These are phyloP conservation scores for Galleria mellonella DNA, from an alignment of 1,140 invertebrate genomes.

Conservation along the genomic window DNA sequence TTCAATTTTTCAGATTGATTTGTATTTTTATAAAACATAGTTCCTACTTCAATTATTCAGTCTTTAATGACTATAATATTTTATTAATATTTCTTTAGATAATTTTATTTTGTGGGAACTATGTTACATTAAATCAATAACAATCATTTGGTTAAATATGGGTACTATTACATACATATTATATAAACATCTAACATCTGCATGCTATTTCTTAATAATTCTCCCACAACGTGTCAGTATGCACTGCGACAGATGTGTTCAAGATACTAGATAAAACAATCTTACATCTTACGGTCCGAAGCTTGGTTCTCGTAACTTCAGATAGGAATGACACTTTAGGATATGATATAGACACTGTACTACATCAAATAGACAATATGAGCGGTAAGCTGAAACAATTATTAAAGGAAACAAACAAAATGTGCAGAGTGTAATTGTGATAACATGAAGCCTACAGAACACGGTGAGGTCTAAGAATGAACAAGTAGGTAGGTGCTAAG, in stretches of 20 bases:
- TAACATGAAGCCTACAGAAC: conserved; percentile 39
- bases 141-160: neutral
- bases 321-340: conserved; percentile 15
- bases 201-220: conserved; percentile 34
- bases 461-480: conserved; percentile 45
- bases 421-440: conserved; percentile 45
- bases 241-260: conserved; percentile 15
- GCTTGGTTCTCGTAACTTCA: conserved; percentile 18
- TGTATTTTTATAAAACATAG: neutral
- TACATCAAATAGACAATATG: conserved; percentile 45
- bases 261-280: conserved; percentile 6
- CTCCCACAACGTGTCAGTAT: conserved; percentile 21
- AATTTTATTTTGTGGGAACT: conserved; percentile 1
- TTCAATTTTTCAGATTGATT: too few relatives aligned
- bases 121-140: neutral
- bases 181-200: conserved; percentile 46
- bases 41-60: neutral
- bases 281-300: conserved; percentile 11
- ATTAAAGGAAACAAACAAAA: conserved; percentile 30
- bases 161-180: conserved; percentile 6
- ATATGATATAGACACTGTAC: conserved; percentile 36
- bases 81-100: neutral
- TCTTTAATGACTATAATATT: neutral
- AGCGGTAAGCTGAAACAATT: conserved; percentile 44
- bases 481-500: conserved; percentile 41